Percentiles rank a stretch among this genome's conserved stretches.
phyloP scores from a whole-genome alignment of 2,888 invertebrate genomes.

The Dynastes maya region DNA sequence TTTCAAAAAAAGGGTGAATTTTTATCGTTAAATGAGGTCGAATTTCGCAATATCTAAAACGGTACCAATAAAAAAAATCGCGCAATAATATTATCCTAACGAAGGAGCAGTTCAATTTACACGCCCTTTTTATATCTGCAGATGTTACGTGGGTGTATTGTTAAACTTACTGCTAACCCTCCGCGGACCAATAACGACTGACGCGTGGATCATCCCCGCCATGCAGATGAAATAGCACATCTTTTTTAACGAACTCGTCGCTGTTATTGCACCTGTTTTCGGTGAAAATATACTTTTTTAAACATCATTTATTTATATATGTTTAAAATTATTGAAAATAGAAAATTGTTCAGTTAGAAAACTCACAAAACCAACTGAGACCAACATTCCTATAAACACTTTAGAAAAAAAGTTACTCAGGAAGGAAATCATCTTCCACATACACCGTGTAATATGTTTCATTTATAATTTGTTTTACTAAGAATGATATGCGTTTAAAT shows the following conservation, averaged over 20 bases:
- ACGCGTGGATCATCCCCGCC: constrained; percentile 7
- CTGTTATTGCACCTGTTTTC: neutral
- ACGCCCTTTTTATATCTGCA: constrained; percentile 17
- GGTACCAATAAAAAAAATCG: constrained; percentile 26
- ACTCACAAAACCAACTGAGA: no score
- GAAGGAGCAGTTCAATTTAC: constrained; percentile 22
- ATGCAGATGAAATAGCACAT: constrained; percentile 33
- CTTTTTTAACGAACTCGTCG: neutral
- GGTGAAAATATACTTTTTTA: neutral
- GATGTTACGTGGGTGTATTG: constrained; percentile 34
- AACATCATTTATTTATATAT: no score
- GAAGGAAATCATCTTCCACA: no score
- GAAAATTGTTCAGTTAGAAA: no score
- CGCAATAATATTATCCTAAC: constrained; percentile 29
- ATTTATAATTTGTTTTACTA: no score
- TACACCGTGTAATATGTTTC: no score
- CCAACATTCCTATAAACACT: no score
- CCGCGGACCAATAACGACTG: constrained; percentile 22
- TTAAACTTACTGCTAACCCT: constrained; percentile 30
- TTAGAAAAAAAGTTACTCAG: no score
- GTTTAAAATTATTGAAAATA: no score
- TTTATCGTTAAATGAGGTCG: no score
- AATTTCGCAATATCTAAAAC: neutral
- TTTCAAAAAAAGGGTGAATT: no score
- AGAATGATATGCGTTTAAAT: no score